Evolutionary conservation across 92 coral and sea anemone species (phyloP).

Genomic region (Pocillopora meandrina): DNA sequence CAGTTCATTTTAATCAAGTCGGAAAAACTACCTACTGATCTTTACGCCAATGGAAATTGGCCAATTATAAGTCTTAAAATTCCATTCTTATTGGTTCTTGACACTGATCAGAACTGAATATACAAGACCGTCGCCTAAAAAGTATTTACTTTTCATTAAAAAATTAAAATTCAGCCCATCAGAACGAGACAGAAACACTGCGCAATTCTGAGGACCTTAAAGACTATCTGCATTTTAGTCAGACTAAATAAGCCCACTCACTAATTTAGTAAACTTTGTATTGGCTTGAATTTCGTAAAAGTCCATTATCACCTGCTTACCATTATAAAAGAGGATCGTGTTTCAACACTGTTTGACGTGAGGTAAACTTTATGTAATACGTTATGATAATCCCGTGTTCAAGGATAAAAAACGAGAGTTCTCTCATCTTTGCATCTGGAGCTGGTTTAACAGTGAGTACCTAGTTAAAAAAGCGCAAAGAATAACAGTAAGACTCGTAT

Average conservation of each 20-base stretch:
- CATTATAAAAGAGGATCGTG: background rate
- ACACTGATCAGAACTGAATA: too few relatives aligned
- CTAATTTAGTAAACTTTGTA: background rate
- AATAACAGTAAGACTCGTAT: background rate
- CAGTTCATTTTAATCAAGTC: too few relatives aligned
- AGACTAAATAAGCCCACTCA: background rate
- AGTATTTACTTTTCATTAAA: too few relatives aligned
- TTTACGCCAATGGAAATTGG: too few relatives aligned
- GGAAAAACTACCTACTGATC: too few relatives aligned
- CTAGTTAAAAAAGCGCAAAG: background rate
- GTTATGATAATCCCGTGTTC: too few relatives aligned
- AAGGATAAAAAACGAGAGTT: too few relatives aligned
- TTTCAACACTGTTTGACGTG: background rate
- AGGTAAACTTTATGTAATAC: too few relatives aligned
- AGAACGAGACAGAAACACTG: background rate
- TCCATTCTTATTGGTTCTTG: too few relatives aligned
- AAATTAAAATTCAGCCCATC: too few relatives aligned
- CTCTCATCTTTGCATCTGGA: background rate
- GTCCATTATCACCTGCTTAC: background rate
- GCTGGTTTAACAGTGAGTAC: background rate
- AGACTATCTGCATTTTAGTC: background rate
- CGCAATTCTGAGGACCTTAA: background rate
- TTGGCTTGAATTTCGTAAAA: background rate
- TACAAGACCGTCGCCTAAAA: too few relatives aligned
- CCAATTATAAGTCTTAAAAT: too few relatives aligned